Conservation (phyloP, 2,888 invertebrate species). For the Sclerodermus sp. region DNA sequence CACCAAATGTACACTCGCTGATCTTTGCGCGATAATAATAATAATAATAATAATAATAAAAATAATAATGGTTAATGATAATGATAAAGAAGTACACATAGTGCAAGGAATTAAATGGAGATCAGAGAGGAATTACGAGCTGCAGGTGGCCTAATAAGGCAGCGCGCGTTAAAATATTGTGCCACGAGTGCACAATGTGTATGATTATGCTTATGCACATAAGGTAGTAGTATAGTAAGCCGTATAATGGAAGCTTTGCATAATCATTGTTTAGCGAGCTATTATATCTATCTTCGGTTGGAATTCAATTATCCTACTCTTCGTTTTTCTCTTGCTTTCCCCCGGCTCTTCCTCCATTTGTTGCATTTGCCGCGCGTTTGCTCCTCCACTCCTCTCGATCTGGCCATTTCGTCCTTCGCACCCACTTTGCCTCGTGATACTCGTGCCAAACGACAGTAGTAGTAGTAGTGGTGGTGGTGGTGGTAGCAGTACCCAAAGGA, state of each 20-base stretch:
- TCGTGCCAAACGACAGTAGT: slow-evolving; percentile 4
- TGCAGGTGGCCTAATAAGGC: too few species aligned
- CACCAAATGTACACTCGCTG: too few species aligned
- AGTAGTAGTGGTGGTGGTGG: too few species aligned
- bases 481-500: slow-evolving; percentile 17
- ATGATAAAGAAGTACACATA: too few species aligned
- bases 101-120: too few species aligned
- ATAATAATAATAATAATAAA: too few species aligned
- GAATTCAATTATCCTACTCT: slow-evolving; percentile 32
- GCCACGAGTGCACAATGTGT: neutral
- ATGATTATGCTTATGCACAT: slow-evolving; percentile 2
- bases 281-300: slow-evolving; percentile 31
- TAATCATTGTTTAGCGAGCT: slow-evolving; percentile 38
- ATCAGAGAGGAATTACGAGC: too few species aligned
- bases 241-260: slow-evolving; percentile 35
- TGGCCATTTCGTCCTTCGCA: neutral
- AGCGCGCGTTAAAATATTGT: too few species aligned
- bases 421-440: neutral
- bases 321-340: neutral
- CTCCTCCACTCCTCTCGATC: neutral
- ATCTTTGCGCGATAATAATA: too few species aligned
- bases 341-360: neutral
- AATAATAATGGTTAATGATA: too few species aligned
- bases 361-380: neutral
- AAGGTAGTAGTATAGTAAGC: slow-evolving; percentile 15